phyloP scores from a whole-genome alignment of 2,797 vertebrate species.

The Cheirogaleus major region DNA sequence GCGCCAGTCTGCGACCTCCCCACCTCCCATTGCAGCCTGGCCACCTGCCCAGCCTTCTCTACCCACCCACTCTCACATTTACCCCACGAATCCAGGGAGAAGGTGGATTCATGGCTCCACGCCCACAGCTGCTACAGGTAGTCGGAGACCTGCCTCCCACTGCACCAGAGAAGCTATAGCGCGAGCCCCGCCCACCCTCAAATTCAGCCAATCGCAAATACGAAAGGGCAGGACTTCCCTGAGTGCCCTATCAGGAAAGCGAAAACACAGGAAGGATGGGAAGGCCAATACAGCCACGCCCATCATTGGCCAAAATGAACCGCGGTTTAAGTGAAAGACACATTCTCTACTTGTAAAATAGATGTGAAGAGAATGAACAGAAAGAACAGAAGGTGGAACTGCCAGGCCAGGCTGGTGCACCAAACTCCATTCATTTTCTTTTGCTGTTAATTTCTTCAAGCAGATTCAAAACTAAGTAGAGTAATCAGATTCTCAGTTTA shows the following conservation, averaged over 20 bases:
- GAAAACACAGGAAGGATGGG: not conserved
- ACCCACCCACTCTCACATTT: not conserved
- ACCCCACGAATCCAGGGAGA: not conserved
- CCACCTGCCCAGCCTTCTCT: not conserved
- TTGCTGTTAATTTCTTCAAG: not conserved
- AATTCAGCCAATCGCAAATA: not conserved
- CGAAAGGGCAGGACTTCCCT: not conserved
- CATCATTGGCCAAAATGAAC: not conserved
- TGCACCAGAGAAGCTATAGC: not conserved
- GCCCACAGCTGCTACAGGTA: not conserved
- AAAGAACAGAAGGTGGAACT: not conserved
- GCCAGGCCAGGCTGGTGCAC: not conserved
- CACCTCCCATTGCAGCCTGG: too few species aligned
- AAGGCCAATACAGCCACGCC: not conserved
- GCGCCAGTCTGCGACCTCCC: not conserved
- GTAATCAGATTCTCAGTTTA: slow-evolving; percentile 77
- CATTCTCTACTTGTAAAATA: not conserved
- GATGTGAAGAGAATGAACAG: not conserved
- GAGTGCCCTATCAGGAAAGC: not conserved
- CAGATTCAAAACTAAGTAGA: not conserved
- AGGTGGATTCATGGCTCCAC: fast-evolving
- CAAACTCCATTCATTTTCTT: not conserved
- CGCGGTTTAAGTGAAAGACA: not conserved
- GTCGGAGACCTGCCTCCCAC: not conserved
- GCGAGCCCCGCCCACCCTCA: not conserved